A percentile compares a stretch with the other conserved stretches of the same genome.
Conservation (phyloP, 2,113 vertebrate species). For the Eubucco bourcierii region DNA sequence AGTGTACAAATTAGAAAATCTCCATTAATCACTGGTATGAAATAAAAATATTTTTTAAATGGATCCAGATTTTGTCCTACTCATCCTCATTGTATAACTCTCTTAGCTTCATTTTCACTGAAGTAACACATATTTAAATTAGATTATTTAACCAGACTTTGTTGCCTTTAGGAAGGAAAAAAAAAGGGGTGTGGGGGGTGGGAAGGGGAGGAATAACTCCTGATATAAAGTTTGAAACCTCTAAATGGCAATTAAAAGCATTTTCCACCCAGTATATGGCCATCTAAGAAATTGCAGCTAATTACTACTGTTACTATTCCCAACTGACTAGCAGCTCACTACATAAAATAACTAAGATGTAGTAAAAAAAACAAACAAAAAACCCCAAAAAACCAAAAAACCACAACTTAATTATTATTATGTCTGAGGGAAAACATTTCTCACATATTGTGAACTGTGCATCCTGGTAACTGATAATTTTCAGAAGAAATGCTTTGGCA, state of each 20-base stretch:
- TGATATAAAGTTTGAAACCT: neutral
- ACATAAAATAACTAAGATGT: neutral
- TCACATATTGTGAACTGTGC: neutral
- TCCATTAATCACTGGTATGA: neutral
- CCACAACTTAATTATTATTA: neutral
- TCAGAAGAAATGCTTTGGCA: neutral
- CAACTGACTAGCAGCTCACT: neutral
- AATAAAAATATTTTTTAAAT: neutral
- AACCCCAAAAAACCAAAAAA: no score
- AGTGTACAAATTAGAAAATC: neutral
- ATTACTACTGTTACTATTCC: neutral
- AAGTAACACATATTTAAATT: neutral
- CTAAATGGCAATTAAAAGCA: neutral
- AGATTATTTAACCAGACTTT: neutral
- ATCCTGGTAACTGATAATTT: neutral
- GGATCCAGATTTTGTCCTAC: neutral
- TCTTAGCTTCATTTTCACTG: neutral
- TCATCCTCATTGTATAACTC: neutral
- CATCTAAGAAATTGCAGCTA: conserved; percentile 2
- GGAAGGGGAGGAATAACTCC: neutral
- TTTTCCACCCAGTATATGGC: neutral
- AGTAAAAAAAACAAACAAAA: neutral
- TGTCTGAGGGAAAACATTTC: neutral
- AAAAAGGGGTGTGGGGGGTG: neutral
- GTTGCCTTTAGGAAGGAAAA: neutral